Base-by-base conservation (phyloP, 1,140 invertebrate genomes). In the Lethrus apterus region DNA sequence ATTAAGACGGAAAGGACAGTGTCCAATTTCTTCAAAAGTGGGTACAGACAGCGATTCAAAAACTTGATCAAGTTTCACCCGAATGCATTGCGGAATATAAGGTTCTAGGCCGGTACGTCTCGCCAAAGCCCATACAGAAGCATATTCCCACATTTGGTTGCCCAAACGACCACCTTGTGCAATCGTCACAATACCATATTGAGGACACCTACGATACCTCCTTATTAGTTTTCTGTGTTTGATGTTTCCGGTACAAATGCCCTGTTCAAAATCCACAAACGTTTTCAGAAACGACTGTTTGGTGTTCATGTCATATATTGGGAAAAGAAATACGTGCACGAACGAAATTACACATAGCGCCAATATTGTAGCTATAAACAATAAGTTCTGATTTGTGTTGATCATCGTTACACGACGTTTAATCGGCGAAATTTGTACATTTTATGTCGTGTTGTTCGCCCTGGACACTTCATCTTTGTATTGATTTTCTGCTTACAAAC, bases 91-190 rank as follows among this genome's bases (percentile, higher is more conserved):
- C 17, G 76, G 76, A 44, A 79, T 66, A 42, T 72, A 77, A 0
- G 77, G 71, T 50, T 77, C 75, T 2, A 79, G 59, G 3, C 76
- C 73, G 7, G 78, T 79, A 34, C 72, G 62, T 44, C 73, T 42
- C 52, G 58, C 73, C 54, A 67, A 62, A 0, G 77, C 78, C 73
- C 75, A 80, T 2, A 79, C 73, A 0, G 76, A 75, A 0, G 74
- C 77, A 48, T 80, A 80, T 46, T 79, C 76, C 72, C 76, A 79
- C 58, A 81, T 80, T 54, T 78, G 76, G 59, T 81, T 80, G 29
- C 79, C 81, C 38, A 82, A 54, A 73, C 60, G 17, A 14, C 77
- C 77, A 48, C 74, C 75, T 62, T 76, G 70, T 23, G 69, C 66
- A 20, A 71, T 70, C 1, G 75, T 78, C 7, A 78, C 72, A 23